These are phyloP conservation scores for Hypselothyrea guttata DNA, from an alignment of 2,888 invertebrate species.

Conservation along the genomic window DNA sequence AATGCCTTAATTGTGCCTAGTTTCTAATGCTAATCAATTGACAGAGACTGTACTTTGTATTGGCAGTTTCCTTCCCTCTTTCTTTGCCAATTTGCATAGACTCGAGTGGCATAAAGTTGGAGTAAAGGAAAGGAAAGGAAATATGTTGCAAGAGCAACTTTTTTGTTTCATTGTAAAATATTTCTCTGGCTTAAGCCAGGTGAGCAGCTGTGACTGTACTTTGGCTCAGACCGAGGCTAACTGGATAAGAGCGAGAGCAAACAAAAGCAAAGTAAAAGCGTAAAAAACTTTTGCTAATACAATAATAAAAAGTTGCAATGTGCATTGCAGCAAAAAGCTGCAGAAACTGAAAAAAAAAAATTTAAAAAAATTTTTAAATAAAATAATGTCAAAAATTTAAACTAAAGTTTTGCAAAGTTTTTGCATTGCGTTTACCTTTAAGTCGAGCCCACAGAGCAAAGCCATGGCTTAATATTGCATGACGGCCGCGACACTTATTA, in stretches of 20 bases:
- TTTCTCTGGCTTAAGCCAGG: not conserved
- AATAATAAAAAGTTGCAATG: constrained; percentile 72
- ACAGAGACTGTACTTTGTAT: not conserved
- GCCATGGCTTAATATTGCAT: constrained; percentile 55
- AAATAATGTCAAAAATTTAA: constrained; percentile 56
- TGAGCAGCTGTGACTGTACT: too few species aligned
- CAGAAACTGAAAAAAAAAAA: constrained; percentile 2
- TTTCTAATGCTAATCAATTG: not conserved
- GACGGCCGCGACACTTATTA: constrained; percentile 68
- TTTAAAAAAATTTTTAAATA: constrained; percentile 32
- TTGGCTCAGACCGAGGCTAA: constrained; percentile 5
- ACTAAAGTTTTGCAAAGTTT: constrained; percentile 60
- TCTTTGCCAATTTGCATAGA: too few species aligned
- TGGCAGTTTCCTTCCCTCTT: too few species aligned
- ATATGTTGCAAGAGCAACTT: too few species aligned
- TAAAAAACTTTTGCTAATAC: constrained; percentile 69
- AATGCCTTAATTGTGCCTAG: constrained; percentile 2
- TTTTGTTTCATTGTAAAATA: too few species aligned
- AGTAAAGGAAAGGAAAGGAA: too few species aligned
- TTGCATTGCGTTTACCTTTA: constrained; percentile 59
- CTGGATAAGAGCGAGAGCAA: constrained; percentile 33
- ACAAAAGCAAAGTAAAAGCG: constrained; percentile 42
- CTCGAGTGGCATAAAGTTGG: too few species aligned
- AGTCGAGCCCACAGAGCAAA: constrained; percentile 34
- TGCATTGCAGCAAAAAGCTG: constrained; percentile 52